These are phyloP conservation scores for Pantherophis vulpinus DNA, from an alignment of 2,797 vertebrate species.

Conservation along the genomic window DNA sequence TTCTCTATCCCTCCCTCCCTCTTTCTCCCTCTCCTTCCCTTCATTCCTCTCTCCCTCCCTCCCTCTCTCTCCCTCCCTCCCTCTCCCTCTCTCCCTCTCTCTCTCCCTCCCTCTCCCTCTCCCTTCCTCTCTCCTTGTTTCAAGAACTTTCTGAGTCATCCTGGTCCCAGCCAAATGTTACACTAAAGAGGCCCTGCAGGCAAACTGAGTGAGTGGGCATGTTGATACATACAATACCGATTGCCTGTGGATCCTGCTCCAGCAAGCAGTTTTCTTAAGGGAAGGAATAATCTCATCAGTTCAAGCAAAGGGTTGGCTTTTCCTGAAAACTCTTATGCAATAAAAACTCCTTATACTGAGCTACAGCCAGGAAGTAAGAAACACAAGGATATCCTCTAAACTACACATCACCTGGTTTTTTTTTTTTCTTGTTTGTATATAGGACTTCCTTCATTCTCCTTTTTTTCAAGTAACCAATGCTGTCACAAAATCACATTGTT, in stretches of 20 bases:
- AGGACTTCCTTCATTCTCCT: background rate
- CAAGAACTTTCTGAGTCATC: conserved; percentile 54
- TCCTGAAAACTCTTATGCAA: conserved; percentile 6
- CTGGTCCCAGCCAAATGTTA: background rate
- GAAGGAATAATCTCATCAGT: conserved; percentile 9
- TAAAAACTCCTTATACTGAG: background rate
- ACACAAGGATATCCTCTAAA: background rate
- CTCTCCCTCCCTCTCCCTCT: no score
- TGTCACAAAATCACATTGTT: background rate
- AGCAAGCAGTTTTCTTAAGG: background rate
- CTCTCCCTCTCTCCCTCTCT: fast-evolving
- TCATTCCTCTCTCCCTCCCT: no score
- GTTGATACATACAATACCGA: background rate
- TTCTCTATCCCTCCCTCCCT: no score
- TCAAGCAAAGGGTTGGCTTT: background rate
- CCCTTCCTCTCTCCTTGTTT: background rate
- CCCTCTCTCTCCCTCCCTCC: no score
- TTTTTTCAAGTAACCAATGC: background rate
- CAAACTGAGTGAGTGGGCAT: background rate
- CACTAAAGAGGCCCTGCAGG: background rate
- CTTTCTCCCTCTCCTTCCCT: no score
- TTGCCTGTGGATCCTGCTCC: background rate
- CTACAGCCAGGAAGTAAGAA: background rate
- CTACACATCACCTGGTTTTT: background rate
- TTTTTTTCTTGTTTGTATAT: background rate